Percentiles rank a stretch among this genome's conserved stretches.
These are phyloP conservation scores for Enoplosus armatus DNA, from an alignment of 2,797 vertebrate species.

Conservation along the genomic window DNA sequence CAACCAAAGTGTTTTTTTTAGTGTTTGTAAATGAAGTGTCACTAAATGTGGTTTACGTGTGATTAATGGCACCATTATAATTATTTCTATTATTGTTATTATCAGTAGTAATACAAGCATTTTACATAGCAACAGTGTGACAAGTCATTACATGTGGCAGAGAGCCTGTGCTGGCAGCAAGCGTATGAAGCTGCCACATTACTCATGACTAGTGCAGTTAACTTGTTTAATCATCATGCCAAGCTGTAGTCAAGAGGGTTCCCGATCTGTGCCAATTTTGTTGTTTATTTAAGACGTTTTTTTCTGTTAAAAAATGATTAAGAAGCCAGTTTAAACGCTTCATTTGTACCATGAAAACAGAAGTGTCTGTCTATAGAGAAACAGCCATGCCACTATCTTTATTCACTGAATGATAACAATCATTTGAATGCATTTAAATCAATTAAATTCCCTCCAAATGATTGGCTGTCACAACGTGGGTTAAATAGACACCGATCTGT, in stretches of 20 bases:
- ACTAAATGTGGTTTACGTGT: slow-evolving; percentile 64
- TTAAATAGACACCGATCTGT: slow-evolving; percentile 26
- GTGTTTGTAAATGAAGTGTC: slow-evolving; percentile 72
- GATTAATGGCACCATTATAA: slow-evolving; percentile 73
- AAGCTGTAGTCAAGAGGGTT: slow-evolving; percentile 52
- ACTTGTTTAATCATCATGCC: slow-evolving; percentile 69
- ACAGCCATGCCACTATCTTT: neutral
- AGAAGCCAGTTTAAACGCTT: slow-evolving; percentile 14
- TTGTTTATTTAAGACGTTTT: slow-evolving; percentile 11
- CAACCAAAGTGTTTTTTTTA: slow-evolving; percentile 51
- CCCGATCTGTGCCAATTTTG: slow-evolving; percentile 24
- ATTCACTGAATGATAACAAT: neutral
- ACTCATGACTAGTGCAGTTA: slow-evolving; percentile 59
- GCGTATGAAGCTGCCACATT: slow-evolving; percentile 61
- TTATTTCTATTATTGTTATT: slow-evolving; percentile 70
- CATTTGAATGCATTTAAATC: neutral
- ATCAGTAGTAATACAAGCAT: slow-evolving; percentile 60
- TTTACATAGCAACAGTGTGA: slow-evolving; percentile 74
- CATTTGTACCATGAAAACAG: slow-evolving; percentile 24
- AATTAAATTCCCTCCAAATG: neutral
- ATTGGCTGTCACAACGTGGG: neutral
- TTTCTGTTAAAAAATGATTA: slow-evolving; percentile 5
- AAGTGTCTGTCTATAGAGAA: neutral
- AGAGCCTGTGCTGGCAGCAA: slow-evolving; percentile 57
- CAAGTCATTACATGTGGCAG: slow-evolving; percentile 72